Evolutionary conservation across 2,888 invertebrate species (phyloP).

Genomic region (Zhengitettix transpicula): DNA sequence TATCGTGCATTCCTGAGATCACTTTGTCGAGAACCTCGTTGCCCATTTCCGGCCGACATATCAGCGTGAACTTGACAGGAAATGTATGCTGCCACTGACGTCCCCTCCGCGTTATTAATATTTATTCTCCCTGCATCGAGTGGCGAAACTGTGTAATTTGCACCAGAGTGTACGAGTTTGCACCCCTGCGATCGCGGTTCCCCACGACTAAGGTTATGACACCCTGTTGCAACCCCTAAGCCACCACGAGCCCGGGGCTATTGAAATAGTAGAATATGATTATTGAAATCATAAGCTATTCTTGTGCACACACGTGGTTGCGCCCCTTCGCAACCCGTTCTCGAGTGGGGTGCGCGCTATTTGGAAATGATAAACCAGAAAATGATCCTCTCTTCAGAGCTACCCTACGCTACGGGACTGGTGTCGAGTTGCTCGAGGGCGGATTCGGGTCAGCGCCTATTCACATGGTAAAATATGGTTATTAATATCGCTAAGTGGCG

Average conservation of each 20-base stretch:
- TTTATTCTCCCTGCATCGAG: too few relatives aligned
- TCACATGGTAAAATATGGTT: constrained; percentile 9
- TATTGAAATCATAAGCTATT: background rate
- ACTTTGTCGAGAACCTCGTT: too few relatives aligned
- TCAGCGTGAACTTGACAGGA: too few relatives aligned
- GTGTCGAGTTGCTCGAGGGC: background rate
- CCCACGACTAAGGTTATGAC: background rate
- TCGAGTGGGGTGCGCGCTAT: background rate
- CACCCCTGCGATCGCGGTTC: background rate
- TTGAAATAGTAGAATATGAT: background rate
- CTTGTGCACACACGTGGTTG: background rate
- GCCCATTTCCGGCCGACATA: too few relatives aligned
- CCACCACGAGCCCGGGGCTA: background rate
- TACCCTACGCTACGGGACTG: too few relatives aligned
- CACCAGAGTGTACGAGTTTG: too few relatives aligned
- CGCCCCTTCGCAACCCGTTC: background rate
- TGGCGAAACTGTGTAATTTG: too few relatives aligned
- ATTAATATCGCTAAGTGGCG: constrained; percentile 4
- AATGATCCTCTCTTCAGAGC: background rate
- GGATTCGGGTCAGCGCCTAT: constrained; percentile 1
- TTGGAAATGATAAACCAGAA: background rate
- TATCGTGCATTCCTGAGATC: too few relatives aligned
- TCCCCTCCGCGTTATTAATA: too few relatives aligned
- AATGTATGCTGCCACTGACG: too few relatives aligned
- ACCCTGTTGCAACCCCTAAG: background rate